Evolutionary conservation across 2,888 invertebrate species (phyloP).

Genomic region (Coronaproctus castanopsis): DNA sequence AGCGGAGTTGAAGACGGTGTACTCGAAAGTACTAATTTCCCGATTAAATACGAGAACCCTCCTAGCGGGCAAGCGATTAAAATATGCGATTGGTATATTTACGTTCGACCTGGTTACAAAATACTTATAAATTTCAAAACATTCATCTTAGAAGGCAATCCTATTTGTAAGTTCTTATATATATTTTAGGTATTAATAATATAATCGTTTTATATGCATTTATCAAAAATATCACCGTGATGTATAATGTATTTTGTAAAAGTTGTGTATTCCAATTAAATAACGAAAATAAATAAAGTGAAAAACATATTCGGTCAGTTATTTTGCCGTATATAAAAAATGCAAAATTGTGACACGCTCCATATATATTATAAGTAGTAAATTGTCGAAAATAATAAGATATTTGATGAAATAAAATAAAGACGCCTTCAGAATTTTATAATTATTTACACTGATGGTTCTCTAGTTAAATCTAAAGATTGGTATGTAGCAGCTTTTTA

Average conservation of each 20-base stretch:
- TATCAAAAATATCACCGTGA: not conserved
- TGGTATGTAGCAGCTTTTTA: no score
- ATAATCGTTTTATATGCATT: not conserved
- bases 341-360: no score
- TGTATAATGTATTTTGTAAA: not conserved
- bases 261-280: not conserved
- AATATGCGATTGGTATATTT: constrained; percentile 93
- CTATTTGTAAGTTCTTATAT: constrained; percentile 39
- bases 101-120: constrained; percentile 62
- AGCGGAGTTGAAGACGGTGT: constrained; percentile 62
- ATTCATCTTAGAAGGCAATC: constrained; percentile 87
- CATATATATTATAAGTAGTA: no score
- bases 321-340: no score
- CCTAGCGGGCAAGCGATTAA: constrained; percentile 56
- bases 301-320: no score
- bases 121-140: constrained; percentile 78
- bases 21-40: constrained; percentile 77
- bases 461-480: no score
- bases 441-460: no score
- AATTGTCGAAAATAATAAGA: no score
- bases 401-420: no score
- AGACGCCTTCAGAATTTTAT: no score
- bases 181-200: not conserved
- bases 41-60: constrained; percentile 71
- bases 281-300: no score